phyloP scores from a whole-genome alignment of 2,888 invertebrate genomes.

The Spilosoma lubricipeda region DNA sequence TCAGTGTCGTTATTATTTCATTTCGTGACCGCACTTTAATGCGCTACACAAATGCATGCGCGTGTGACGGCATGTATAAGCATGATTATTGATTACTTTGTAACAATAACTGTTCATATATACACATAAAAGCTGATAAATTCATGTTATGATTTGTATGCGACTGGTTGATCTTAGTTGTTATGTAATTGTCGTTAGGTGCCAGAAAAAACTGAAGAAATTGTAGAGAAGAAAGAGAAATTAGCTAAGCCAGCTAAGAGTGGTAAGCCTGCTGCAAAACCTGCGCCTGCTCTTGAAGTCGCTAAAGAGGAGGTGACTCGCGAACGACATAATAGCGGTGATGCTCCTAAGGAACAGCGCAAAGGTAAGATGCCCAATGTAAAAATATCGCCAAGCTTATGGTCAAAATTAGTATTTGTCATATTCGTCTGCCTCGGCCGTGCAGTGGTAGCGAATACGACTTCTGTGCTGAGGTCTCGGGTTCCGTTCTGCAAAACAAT shows the following conservation, averaged over 20 bases:
- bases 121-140: conserved; percentile 22
- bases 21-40: conserved; percentile 30
- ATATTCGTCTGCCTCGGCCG: too few species aligned
- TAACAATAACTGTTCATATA: conserved; percentile 24
- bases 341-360: conserved; percentile 77
- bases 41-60: conserved; percentile 36
- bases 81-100: conserved; percentile 43
- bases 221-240: conserved; percentile 73
- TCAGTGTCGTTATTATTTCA: conserved; percentile 24
- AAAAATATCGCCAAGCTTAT: background rate
- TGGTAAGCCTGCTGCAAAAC: conserved; percentile 55
- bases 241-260: conserved; percentile 61
- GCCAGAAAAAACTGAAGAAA: conserved; percentile 74
- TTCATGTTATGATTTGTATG: conserved; percentile 38
- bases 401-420: background rate
- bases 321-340: conserved; percentile 68
- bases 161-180: background rate
- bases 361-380: conserved; percentile 63
- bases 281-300: conserved; percentile 58
- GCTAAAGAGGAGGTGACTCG: conserved; percentile 67
- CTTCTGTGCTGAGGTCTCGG: too few species aligned
- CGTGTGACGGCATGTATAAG: conserved; percentile 31
- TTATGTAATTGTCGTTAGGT: conserved; percentile 48
- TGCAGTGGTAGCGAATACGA: too few species aligned
- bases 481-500: too few species aligned